phyloP scores from a whole-genome alignment of 2,113 vertebrate genomes.

The Chloropsis hardwickii region DNA sequence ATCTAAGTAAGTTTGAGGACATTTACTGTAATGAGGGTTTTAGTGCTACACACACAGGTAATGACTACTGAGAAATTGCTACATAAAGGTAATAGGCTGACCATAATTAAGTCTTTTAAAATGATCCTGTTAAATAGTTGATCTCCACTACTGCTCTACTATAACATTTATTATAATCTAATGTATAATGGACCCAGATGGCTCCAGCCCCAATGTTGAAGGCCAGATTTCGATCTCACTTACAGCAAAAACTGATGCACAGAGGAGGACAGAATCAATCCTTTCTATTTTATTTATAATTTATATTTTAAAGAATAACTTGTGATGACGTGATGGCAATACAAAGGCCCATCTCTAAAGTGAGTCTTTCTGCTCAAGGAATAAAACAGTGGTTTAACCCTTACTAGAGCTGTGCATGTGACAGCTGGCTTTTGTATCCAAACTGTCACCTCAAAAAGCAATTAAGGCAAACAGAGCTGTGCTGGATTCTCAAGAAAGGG shows the following conservation, averaged over 20 bases:
- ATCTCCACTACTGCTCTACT: background rate
- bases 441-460: background rate
- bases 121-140: constrained; percentile 37
- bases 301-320: constrained; percentile 25
- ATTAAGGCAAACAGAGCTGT: background rate
- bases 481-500: background rate
- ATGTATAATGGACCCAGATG: constrained; percentile 32
- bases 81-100: background rate
- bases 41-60: background rate
- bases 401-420: background rate
- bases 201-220: background rate
- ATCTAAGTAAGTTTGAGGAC: background rate
- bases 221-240: background rate
- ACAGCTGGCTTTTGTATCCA: background rate
- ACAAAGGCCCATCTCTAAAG: background rate
- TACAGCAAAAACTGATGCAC: background rate
- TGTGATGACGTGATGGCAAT: background rate
- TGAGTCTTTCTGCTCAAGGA: background rate
- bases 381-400: background rate
- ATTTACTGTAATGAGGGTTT: background rate
- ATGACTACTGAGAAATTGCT: background rate
- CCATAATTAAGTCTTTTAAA: constrained; percentile 18
- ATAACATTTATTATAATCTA: constrained; percentile 39
- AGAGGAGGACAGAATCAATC: background rate
- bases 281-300: background rate